These are phyloP conservation scores for Coenonympha glycerion DNA, from an alignment of 2,888 invertebrate genomes.

Conservation along the genomic window DNA sequence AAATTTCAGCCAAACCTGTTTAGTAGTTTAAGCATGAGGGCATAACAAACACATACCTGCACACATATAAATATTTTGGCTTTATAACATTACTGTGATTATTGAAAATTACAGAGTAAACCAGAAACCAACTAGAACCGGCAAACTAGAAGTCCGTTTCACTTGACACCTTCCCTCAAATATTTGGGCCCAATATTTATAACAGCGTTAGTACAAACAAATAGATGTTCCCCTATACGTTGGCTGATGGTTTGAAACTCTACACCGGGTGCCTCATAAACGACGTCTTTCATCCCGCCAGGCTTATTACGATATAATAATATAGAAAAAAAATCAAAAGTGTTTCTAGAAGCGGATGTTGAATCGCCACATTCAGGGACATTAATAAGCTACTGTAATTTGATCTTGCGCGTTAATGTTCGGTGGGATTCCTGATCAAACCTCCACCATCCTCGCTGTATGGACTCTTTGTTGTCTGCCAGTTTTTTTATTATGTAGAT, in stretches of 20 bases:
- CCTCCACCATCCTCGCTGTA: background rate
- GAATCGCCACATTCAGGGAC: conserved; percentile 45
- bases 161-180: conserved; percentile 22
- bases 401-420: conserved; percentile 40
- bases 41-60: no score
- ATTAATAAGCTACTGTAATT: conserved; percentile 60
- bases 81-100: no score
- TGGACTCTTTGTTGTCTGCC: conserved; percentile 8
- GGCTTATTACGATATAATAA: conserved; percentile 51
- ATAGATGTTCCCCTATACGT: conserved; percentile 39
- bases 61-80: no score
- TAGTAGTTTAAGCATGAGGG: background rate
- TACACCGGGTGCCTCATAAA: conserved; percentile 58
- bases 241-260: conserved; percentile 50
- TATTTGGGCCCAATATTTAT: conserved; percentile 43
- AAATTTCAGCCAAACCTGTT: no score
- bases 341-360: conserved; percentile 47
- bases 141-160: conserved; percentile 5
- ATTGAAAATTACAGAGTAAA: background rate
- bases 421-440: conserved; percentile 30
- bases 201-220: conserved; percentile 54
- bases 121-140: background rate
- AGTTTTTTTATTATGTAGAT: background rate
- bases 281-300: conserved; percentile 63
- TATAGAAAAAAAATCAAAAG: conserved; percentile 40